A percentile compares a stretch with the other conserved stretches of the same genome.
Conservation (phyloP, 2,888 invertebrate species). For the Digitonthophagus gazella region DNA sequence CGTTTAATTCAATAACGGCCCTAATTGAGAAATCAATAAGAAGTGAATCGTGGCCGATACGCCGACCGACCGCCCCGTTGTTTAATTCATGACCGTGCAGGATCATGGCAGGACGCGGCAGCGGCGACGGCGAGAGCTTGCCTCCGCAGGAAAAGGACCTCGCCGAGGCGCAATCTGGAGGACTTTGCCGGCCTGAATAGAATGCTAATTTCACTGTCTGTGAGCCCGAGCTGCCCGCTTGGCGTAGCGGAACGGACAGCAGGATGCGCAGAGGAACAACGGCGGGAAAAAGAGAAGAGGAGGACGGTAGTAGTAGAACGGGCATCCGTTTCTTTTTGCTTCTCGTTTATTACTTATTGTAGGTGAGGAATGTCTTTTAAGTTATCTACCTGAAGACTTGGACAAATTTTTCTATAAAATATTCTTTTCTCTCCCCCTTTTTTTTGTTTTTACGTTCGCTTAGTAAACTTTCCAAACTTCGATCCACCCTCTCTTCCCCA, state of each 20-base stretch:
- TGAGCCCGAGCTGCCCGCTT: constrained; percentile 40
- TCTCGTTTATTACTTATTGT: too few species aligned
- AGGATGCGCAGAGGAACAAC: background rate
- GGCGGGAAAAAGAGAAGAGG: background rate
- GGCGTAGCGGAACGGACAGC: constrained; percentile 40
- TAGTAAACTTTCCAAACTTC: too few species aligned
- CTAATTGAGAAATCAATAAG: constrained; percentile 34
- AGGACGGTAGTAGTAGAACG: background rate
- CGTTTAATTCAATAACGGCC: constrained; percentile 26
- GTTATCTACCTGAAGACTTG: too few species aligned
- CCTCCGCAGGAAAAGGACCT: background rate
- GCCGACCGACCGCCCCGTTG: constrained; percentile 34
- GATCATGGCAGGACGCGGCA: background rate
- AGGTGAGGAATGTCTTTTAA: too few species aligned
- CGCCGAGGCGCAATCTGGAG: constrained; percentile 41
- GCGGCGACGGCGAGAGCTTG: constrained; percentile 16
- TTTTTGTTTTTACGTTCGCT: too few species aligned
- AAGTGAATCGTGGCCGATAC: constrained; percentile 31
- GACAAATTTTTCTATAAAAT: too few species aligned
- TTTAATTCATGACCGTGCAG: constrained; percentile 39
- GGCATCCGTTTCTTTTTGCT: too few species aligned
- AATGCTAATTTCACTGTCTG: constrained; percentile 46
- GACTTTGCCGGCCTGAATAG: constrained; percentile 43
- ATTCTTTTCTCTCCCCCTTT: too few species aligned
- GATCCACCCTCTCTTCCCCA: too few species aligned